phyloP scores from a whole-genome alignment of 1,140 invertebrate genomes.

The Psix sp. region DNA sequence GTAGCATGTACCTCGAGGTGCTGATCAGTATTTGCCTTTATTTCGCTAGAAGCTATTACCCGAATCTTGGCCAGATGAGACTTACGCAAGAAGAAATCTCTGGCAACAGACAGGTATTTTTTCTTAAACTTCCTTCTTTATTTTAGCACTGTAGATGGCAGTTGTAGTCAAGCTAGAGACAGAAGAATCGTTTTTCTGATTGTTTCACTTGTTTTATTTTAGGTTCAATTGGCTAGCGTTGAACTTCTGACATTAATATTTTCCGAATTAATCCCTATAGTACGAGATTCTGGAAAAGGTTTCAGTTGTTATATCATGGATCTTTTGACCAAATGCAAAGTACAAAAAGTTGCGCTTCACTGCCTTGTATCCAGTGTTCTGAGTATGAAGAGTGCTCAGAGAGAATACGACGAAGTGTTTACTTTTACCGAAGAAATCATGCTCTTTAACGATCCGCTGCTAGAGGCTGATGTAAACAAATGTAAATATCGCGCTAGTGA shows the following conservation, averaged over 20 bases:
- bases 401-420: constrained; percentile 75
- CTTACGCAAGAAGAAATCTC: constrained; percentile 85
- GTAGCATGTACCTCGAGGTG: constrained; percentile 90
- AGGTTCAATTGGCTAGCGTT: constrained; percentile 86
- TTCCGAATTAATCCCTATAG: constrained; percentile 87
- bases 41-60: constrained; percentile 89
- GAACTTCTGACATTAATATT: constrained; percentile 88
- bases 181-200: too few relatives aligned
- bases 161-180: too few relatives aligned
- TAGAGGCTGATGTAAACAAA: constrained; percentile 68
- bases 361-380: constrained; percentile 88
- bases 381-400: constrained; percentile 77
- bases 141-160: too few relatives aligned
- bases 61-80: constrained; percentile 81
- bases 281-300: constrained; percentile 88
- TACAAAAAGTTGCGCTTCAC: constrained; percentile 92
- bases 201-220: constrained; percentile 52
- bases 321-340: constrained; percentile 87
- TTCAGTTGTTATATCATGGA: constrained; percentile 90
- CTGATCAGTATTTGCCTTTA: constrained; percentile 88
- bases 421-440: constrained; percentile 91
- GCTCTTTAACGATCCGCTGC: constrained; percentile 86
- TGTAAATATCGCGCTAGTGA: constrained; percentile 80
- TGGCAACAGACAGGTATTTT: constrained; percentile 85
- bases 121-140: too few relatives aligned